These are phyloP conservation scores for Pentalonia nigronervosa DNA, from an alignment of 1,140 invertebrate genomes.

Conservation along the genomic window DNA sequence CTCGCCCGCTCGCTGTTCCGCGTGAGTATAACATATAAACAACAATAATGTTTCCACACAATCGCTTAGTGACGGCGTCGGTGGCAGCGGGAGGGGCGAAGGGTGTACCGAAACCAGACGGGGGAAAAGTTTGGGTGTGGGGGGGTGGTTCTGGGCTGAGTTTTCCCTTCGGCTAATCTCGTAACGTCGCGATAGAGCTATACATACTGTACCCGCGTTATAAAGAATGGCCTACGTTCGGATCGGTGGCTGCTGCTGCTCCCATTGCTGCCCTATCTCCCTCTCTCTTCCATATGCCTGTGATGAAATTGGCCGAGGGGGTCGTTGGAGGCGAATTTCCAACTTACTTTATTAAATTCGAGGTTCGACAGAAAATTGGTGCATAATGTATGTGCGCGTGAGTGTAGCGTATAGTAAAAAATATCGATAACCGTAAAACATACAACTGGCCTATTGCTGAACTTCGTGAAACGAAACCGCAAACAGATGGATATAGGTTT, in stretches of 20 bases:
- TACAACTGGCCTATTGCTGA: neutral
- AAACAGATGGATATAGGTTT: neutral
- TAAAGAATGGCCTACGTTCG: conserved; percentile 21
- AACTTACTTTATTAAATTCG: conserved; percentile 40
- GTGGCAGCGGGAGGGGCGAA: neutral
- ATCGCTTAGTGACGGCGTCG: conserved; percentile 31
- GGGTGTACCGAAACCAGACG: neutral
- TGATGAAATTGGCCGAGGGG: neutral
- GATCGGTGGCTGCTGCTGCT: neutral
- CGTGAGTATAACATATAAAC: conserved; percentile 50
- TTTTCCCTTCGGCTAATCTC: conserved; percentile 48
- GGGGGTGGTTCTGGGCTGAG: neutral
- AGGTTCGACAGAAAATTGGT: conserved; percentile 22
- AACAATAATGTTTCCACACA: conserved; percentile 48
- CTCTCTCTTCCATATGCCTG: neutral
- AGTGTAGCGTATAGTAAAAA: neutral
- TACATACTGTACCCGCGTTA: neutral
- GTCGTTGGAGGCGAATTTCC: neutral
- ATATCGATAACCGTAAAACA: conserved; percentile 2
- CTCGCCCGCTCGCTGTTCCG: neutral
- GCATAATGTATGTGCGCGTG: neutral
- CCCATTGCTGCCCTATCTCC: too few species aligned
- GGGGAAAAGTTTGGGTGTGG: neutral
- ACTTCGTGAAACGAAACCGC: neutral
- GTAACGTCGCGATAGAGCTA: conserved; percentile 6